Evolutionary conservation across 1,140 invertebrate species (phyloP).

Genomic region (Lysiphlebus fabarum): DNA sequence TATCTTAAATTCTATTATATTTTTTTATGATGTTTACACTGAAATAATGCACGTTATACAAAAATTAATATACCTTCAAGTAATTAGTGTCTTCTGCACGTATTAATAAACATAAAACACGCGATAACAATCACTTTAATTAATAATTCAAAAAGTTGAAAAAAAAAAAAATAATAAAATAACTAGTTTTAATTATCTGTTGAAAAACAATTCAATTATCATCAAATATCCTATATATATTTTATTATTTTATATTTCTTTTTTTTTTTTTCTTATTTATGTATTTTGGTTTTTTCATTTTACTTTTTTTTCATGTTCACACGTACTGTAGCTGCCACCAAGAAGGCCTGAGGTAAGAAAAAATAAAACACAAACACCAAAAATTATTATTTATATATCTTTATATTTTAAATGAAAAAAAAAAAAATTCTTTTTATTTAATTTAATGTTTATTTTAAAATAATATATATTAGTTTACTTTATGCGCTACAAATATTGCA

Average conservation of each 20-base stretch:
- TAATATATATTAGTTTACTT: not conserved
- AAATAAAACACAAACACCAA: slow-evolving; percentile 32
- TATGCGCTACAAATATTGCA: no score
- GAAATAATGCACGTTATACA: no score
- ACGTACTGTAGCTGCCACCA: slow-evolving; percentile 68
- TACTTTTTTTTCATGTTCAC: slow-evolving; percentile 57
- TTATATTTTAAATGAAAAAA: slow-evolving; percentile 20
- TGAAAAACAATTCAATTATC: not conserved
- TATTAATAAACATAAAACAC: no score
- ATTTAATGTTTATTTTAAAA: slow-evolving; percentile 20
- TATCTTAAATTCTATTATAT: no score
- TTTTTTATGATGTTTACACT: no score
- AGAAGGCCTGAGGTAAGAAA: slow-evolving; percentile 78
- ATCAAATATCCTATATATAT: slow-evolving; percentile 9
- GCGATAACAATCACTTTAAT: no score
- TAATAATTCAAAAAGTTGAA: not conserved
- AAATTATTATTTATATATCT: slow-evolving; percentile 21
- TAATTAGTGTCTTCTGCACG: no score
- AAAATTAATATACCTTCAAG: no score
- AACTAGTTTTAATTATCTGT: not conserved
- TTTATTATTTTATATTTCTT: no score
- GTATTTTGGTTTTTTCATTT: slow-evolving; percentile 50
- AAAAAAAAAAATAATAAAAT: not conserved
- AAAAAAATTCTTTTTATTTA: slow-evolving; percentile 20
- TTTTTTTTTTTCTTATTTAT: slow-evolving; percentile 37